Percentiles rank a stretch among this genome's conserved stretches.
Conservation (phyloP, 2,888 invertebrate genomes). For the Epistrophe grossulariae region DNA sequence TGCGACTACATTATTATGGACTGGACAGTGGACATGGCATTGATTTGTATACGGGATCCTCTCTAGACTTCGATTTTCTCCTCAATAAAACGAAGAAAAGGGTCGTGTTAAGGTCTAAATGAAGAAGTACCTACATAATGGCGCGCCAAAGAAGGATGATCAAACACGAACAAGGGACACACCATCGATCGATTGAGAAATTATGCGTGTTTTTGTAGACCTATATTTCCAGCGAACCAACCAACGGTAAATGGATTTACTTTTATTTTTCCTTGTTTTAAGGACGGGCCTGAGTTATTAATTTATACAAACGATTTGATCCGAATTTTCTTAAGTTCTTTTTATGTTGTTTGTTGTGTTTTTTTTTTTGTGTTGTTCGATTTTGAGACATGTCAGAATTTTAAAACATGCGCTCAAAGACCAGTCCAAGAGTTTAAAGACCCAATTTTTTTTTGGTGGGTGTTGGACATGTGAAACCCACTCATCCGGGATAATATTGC, state of each 20-base stretch:
- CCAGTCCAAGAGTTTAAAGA: slow-evolving; percentile 17
- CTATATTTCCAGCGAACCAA: slow-evolving; percentile 47
- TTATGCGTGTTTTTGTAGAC: slow-evolving; percentile 62
- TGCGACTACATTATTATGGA: slow-evolving; percentile 34
- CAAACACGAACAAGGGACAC: slow-evolving; percentile 33
- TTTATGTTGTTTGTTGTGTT: slow-evolving; percentile 37
- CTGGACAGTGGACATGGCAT: slow-evolving; percentile 52
- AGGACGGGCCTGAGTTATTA: slow-evolving; percentile 55
- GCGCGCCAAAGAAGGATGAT: slow-evolving; percentile 47
- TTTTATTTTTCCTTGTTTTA: slow-evolving; percentile 47
- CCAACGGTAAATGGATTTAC: slow-evolving; percentile 63
- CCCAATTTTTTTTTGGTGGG: slow-evolving; percentile 48
- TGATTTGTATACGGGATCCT: slow-evolving; percentile 48
- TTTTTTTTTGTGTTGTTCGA: slow-evolving; percentile 12
- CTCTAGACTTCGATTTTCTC: slow-evolving; percentile 10
- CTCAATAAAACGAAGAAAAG: slow-evolving; percentile 49
- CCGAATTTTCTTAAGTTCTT: slow-evolving; percentile 23
- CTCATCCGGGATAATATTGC: slow-evolving; percentile 62
- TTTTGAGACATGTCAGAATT: slow-evolving; percentile 48
- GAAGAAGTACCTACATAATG: slow-evolving; percentile 60
- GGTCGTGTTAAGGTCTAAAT: slow-evolving; percentile 66
- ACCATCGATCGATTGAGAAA: slow-evolving; percentile 48
- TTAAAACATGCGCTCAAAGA: slow-evolving; percentile 27
- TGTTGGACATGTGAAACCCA: slow-evolving; percentile 64
- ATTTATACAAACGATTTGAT: slow-evolving; percentile 58